phyloP scores from a whole-genome alignment of 2,113 vertebrate genomes.

The Cinclus cinclus region DNA sequence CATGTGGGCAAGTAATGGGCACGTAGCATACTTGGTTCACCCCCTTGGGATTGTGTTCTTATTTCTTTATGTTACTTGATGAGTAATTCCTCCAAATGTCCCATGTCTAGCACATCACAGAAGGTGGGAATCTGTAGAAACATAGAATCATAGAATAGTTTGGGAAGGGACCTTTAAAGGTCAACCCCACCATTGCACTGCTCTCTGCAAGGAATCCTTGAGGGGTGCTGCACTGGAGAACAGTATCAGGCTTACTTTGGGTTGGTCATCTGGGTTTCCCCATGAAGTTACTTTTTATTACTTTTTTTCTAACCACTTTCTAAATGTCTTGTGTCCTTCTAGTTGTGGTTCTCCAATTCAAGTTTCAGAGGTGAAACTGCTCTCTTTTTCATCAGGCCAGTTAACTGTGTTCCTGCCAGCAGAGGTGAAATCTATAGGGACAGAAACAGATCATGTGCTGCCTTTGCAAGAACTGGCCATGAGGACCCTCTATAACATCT shows the following conservation, averaged over 20 bases:
- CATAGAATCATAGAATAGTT: background rate
- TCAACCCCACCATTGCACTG: background rate
- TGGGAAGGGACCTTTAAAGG: background rate
- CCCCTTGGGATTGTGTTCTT: background rate
- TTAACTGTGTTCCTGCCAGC: slow-evolving; percentile 84
- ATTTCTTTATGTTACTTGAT: background rate
- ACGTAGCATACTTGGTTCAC: background rate
- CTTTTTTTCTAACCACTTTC: slow-evolving; percentile 1
- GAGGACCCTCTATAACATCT: slow-evolving; percentile 81
- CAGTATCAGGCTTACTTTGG: background rate
- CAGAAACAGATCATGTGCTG: slow-evolving; percentile 81
- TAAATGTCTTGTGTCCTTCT: slow-evolving; percentile 47
- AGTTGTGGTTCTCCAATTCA: slow-evolving; percentile 88
- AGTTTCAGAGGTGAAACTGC: slow-evolving; percentile 75
- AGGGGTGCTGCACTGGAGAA: background rate
- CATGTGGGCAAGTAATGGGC: background rate
- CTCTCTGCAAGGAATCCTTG: background rate
- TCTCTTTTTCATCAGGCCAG: slow-evolving; percentile 79
- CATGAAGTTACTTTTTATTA: background rate
- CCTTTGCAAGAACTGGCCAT: slow-evolving; percentile 92
- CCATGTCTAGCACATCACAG: background rate
- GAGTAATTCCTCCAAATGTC: background rate
- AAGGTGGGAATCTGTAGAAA: background rate
- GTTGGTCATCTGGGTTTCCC: background rate
- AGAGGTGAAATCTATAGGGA: slow-evolving; percentile 90